Base-by-base conservation (phyloP, 2,113 vertebrate species). In the Alosa alosa region DNA sequence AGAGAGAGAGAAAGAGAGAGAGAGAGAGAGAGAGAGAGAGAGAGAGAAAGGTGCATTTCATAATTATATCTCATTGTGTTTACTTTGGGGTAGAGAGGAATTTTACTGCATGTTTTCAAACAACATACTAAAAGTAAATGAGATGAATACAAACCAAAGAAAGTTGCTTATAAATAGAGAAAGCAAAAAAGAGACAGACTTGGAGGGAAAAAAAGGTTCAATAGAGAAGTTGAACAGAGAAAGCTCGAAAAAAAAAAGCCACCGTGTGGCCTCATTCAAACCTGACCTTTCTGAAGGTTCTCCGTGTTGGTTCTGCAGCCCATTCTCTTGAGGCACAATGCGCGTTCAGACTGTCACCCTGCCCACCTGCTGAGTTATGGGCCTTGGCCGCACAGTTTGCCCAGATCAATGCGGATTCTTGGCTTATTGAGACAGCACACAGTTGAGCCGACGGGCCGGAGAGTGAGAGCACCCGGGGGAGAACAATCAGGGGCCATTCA, bases 401-500 rank as follows among this genome's bases (percentile, higher is more conserved):
- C 89, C 84, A 64, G 93, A 94, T 94, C 88, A 92, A 93, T 92
- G 92, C 86, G 82, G 90, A 89, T 91, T 91, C 91, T 90, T 68
- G 22, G 47, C 88, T 84, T 89, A 85, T 90, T 92, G 92, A 88
- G 93, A 90, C 31, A 85, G 87, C 85, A 93, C 93, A 93, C 90
- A 91, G 82, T 87, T 84, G 84, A 64, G 60, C 85, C 72, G 75
- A 31, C n/a, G 81, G 84, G 86, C 86, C 87, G 88, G 92, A 91
- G 89, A 91, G 90, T 89, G 83, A 82, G 68, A 91, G 36, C 36
- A 17, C 25, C 72, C 0, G 41, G 41, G 25, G 25, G 31, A 36
- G 64, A 68, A 68, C 64, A 68, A 31, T 68, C 64, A 13, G 9
- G 64, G n/a, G 64, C 22, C 17, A 78, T 78, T 78, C 72, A 78